Evolutionary conservation across 64 coral and sea anemone genomes (phyloP).

Genomic region (Acropora tenuis): DNA sequence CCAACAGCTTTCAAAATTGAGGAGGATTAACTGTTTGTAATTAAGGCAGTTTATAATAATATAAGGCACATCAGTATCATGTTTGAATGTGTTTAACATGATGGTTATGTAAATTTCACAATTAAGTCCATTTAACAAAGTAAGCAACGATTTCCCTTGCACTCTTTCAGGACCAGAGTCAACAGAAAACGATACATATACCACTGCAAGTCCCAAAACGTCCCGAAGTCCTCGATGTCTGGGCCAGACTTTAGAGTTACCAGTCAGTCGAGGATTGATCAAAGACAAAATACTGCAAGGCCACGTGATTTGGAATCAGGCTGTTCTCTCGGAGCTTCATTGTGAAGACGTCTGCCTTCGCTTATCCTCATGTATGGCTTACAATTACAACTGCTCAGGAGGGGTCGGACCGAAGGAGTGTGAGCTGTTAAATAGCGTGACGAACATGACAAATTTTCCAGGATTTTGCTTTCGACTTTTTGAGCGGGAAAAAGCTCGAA

Average conservation of each 20-base stretch:
- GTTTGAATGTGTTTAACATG: too few species aligned
- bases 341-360: conserved; percentile 38
- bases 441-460: neutral
- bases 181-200: too few species aligned
- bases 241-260: neutral
- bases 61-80: too few species aligned
- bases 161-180: too few species aligned
- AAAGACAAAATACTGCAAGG: conserved; percentile 2
- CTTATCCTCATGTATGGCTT: conserved; percentile 14
- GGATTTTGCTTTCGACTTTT: conserved; percentile 27
- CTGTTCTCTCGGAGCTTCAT: conserved; percentile 17
- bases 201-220: neutral
- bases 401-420: neutral
- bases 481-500: neutral
- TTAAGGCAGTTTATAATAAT: too few species aligned
- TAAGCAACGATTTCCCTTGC: too few species aligned
- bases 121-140: too few species aligned
- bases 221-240: neutral
- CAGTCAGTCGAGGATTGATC: neutral
- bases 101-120: too few species aligned
- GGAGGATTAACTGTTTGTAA: too few species aligned
- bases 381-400: conserved; percentile 16
- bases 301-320: conserved; percentile 21
- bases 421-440: conserved; percentile 7
- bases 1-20: too few species aligned